Conservation (phyloP, 1,140 invertebrate species). For the Hyphantria cunea region DNA sequence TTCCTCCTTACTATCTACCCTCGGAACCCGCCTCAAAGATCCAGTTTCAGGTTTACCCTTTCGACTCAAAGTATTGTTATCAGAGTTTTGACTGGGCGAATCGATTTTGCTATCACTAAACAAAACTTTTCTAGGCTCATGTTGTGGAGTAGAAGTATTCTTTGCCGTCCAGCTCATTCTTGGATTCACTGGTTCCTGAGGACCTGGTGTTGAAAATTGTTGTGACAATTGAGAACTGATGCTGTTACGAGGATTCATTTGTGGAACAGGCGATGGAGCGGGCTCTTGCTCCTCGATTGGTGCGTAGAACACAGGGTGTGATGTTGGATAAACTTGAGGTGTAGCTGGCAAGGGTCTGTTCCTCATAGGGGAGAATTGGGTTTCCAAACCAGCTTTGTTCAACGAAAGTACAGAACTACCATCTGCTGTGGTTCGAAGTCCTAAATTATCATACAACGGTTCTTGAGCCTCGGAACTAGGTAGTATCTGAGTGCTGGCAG, state of each 20-base stretch:
- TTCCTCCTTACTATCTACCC: constrained; percentile 58
- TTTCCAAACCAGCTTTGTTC: constrained; percentile 83
- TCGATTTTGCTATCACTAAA: constrained; percentile 57
- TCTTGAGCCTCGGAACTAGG: constrained; percentile 84
- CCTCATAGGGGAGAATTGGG: constrained; percentile 81
- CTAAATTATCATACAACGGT: constrained; percentile 92
- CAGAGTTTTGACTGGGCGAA: constrained; percentile 50
- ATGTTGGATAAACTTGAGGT: constrained; percentile 71
- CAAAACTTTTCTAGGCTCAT: constrained; percentile 63
- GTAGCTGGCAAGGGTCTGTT: constrained; percentile 83
- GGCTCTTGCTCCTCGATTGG: constrained; percentile 86
- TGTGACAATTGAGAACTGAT: constrained; percentile 62
- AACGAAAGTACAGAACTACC: constrained; percentile 91
- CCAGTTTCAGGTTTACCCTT: constrained; percentile 75
- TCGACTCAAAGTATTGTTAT: constrained; percentile 60
- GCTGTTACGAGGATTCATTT: constrained; percentile 63
- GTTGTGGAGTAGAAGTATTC: constrained; percentile 73
- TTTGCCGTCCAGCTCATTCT: constrained; percentile 79
- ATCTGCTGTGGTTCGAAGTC: constrained; percentile 91
- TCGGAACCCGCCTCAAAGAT: constrained; percentile 64
- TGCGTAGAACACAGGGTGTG: constrained; percentile 80
- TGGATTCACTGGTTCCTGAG: constrained; percentile 66
- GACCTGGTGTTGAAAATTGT: constrained; percentile 65
- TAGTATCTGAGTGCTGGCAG: constrained; percentile 81
- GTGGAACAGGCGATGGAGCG: constrained; percentile 69